phyloP scores from a whole-genome alignment of 2,888 invertebrate species.

The Acholoe squamosa region DNA sequence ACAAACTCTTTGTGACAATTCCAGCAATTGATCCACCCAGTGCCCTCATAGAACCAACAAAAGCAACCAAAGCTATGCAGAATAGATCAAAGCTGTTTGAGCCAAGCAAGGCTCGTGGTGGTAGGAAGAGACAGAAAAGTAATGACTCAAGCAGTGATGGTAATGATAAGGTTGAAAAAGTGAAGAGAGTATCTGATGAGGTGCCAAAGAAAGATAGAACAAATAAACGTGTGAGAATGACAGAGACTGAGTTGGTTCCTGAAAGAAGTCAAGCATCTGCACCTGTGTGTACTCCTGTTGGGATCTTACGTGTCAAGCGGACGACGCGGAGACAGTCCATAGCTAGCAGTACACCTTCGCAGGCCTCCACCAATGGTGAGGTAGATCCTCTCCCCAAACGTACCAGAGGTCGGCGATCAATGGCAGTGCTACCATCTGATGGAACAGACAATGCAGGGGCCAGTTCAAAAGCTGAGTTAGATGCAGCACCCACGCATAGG shows the following conservation, averaged over 20 bases:
- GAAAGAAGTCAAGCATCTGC: background rate
- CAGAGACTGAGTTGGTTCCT: background rate
- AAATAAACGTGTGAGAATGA: background rate
- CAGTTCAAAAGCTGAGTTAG: background rate
- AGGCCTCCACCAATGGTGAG: background rate
- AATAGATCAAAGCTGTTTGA: background rate
- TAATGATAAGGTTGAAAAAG: background rate
- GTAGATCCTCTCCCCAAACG: background rate
- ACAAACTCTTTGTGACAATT: conserved; percentile 41
- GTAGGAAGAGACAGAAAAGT: conserved; percentile 5
- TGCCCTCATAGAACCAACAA: conserved; percentile 46
- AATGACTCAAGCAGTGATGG: background rate
- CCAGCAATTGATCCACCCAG: background rate
- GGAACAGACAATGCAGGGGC: background rate
- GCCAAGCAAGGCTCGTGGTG: background rate
- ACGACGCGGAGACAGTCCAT: conserved; percentile 24
- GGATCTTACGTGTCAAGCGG: background rate
- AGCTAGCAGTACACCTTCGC: background rate
- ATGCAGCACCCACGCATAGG: background rate
- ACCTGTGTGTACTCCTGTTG: background rate
- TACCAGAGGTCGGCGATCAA: background rate
- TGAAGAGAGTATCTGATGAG: background rate
- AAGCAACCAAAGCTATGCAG: background rate
- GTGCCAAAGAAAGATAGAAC: background rate
- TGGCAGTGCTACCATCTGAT: background rate